Conservation (phyloP, 1,140 invertebrate species). For the Hesperophylax magnus region DNA sequence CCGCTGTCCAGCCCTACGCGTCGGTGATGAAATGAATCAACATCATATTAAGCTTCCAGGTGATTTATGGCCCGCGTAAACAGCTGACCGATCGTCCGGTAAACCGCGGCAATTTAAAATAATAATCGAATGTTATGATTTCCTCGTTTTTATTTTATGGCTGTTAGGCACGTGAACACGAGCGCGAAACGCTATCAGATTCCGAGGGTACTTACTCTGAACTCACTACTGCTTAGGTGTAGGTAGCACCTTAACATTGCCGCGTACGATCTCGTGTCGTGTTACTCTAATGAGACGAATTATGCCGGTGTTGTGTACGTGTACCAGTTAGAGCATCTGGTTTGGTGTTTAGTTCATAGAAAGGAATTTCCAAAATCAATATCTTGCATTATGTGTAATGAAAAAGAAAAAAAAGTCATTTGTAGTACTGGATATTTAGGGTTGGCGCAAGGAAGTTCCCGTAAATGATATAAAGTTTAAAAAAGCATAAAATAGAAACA, state of each 20-base stretch:
- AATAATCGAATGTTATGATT: constrained; percentile 54
- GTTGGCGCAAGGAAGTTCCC: too few species aligned
- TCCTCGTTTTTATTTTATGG: constrained; percentile 46
- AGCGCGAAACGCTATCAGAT: constrained; percentile 40
- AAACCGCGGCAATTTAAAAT: constrained; percentile 53
- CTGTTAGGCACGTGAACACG: constrained; percentile 44
- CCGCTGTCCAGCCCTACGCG: background rate
- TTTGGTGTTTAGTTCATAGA: too few species aligned
- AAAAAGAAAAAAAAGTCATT: too few species aligned
- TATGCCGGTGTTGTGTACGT: too few species aligned
- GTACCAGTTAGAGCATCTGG: too few species aligned
- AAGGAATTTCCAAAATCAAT: too few species aligned
- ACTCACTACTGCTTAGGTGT: background rate
- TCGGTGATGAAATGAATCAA: constrained; percentile 28
- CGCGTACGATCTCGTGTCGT: background rate
- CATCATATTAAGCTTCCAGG: constrained; percentile 37
- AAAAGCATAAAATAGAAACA: too few species aligned
- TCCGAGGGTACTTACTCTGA: background rate
- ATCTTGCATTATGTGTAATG: too few species aligned
- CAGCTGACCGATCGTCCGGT: constrained; percentile 46
- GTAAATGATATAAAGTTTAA: too few species aligned
- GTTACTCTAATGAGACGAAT: background rate
- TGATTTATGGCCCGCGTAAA: constrained; percentile 49
- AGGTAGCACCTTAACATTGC: too few species aligned
- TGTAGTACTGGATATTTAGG: too few species aligned